Evolutionary conservation across 1,140 invertebrate species (phyloP).

Genomic region (Xylocopa sonorina): DNA sequence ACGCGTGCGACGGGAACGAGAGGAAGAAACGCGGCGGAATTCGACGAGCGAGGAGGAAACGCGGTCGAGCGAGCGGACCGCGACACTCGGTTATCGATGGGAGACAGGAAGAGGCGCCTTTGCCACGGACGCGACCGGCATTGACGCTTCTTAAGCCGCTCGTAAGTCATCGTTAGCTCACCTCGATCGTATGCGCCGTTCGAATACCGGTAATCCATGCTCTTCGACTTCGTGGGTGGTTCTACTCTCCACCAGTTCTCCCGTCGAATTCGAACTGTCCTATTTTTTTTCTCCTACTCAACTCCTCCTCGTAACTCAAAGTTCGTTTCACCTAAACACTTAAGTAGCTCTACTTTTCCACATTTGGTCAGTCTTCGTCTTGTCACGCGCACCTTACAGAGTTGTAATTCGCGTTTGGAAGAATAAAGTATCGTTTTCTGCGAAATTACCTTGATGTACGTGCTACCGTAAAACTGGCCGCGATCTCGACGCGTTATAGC

Average conservation of each 20-base stretch:
- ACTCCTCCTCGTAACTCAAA: too few species aligned
- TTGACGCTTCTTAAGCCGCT: slow-evolving; percentile 55
- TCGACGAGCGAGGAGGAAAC: not conserved
- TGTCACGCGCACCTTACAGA: too few species aligned
- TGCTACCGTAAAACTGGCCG: too few species aligned
- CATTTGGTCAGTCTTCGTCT: too few species aligned
- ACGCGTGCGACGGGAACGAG: slow-evolving; percentile 15
- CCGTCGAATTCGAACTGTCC: not conserved
- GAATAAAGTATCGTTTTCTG: too few species aligned
- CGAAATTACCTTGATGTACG: too few species aligned
- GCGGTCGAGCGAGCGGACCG: not conserved
- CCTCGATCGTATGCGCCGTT: slow-evolving; percentile 9
- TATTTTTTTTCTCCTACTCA: too few species aligned
- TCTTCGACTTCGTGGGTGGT: slow-evolving; percentile 34
- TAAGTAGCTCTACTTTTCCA: too few species aligned
- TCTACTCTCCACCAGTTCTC: not conserved
- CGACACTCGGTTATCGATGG: slow-evolving; percentile 25
- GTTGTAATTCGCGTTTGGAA: too few species aligned
- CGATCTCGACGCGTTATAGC: too few species aligned
- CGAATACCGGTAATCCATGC: slow-evolving; percentile 36
- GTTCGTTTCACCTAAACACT: too few species aligned
- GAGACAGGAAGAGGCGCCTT: slow-evolving; percentile 30
- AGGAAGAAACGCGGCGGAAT: slow-evolving; percentile 19
- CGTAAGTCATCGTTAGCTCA: slow-evolving; percentile 60
- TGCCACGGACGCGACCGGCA: slow-evolving; percentile 44